A percentile compares a stretch with the other conserved stretches of the same genome.
Conservation (phyloP, 2,888 invertebrate genomes). For the Pecten maximus region DNA sequence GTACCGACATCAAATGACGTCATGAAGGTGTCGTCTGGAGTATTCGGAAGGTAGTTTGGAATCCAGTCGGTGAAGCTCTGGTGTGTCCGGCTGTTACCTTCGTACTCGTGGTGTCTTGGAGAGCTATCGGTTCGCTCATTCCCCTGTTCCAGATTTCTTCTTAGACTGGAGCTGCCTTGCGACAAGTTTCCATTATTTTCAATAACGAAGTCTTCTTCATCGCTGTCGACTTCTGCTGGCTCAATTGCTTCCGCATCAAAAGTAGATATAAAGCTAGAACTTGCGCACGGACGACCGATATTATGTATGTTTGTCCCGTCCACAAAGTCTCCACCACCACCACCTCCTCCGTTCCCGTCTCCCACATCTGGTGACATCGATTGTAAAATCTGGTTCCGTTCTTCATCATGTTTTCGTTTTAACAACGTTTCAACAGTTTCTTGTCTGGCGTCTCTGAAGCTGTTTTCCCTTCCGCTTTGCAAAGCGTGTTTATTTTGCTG, state of each 20-base stretch:
- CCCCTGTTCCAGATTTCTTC: not conserved
- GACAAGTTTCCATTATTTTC: not conserved
- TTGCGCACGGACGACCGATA: constrained; percentile 5
- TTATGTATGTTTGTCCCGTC: not conserved
- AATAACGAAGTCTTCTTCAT: not conserved
- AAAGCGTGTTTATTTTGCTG: not conserved
- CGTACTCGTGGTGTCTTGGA: not conserved
- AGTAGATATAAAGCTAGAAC: not conserved
- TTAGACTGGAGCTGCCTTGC: not conserved
- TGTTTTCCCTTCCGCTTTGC: not conserved
- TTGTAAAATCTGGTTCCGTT: not conserved
- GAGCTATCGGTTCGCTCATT: not conserved
- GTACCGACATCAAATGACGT: not conserved
- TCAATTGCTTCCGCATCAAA: not conserved
- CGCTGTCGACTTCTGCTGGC: not conserved
- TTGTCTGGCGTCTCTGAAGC: not conserved
- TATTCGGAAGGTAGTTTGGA: not conserved
- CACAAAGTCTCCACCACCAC: not conserved
- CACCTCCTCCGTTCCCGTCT: not conserved
- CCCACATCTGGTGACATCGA: not conserved
- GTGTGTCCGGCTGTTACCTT: not conserved
- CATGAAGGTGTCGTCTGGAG: not conserved
- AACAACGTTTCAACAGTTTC: not conserved
- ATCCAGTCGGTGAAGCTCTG: not conserved
- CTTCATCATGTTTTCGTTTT: not conserved